These are phyloP conservation scores for Notodonta dromedarius DNA, from an alignment of 2,888 invertebrate species.

Conservation along the genomic window DNA sequence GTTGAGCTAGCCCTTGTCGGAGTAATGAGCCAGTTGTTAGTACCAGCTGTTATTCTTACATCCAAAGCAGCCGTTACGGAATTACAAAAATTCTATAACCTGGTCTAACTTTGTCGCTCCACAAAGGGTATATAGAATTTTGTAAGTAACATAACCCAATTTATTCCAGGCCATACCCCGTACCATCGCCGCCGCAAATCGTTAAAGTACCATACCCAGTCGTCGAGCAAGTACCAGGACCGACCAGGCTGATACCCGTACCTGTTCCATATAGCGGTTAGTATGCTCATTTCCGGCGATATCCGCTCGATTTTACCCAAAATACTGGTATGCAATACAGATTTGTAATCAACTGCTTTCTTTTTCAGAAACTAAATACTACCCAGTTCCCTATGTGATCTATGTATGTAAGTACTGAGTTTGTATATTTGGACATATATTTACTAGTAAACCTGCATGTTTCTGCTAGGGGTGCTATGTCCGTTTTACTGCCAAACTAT, in stretches of 20 bases:
- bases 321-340: not conserved
- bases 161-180: slow-evolving; percentile 51
- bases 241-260: slow-evolving; percentile 53
- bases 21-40: no score
- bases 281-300: slow-evolving; percentile 17
- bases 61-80: no score
- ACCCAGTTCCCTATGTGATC: slow-evolving; percentile 60
- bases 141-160: not conserved
- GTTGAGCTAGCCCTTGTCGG: no score
- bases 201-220: slow-evolving; percentile 45
- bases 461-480: no score
- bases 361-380: slow-evolving; percentile 54
- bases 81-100: no score
- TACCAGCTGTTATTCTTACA: no score
- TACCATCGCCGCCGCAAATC: slow-evolving; percentile 50
- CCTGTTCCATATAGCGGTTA: slow-evolving; percentile 51
- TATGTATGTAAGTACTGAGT: slow-evolving; percentile 58
- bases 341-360: slow-evolving; percentile 5
- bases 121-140: no score
- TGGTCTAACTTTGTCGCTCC: no score
- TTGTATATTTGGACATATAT: no score
- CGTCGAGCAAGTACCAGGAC: slow-evolving; percentile 53
- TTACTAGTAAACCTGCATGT: no score
- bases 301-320: not conserved
- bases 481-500: no score